These are phyloP conservation scores for Mus caroli DNA, from an alignment of 2,797 vertebrate species.

Conservation along the genomic window DNA sequence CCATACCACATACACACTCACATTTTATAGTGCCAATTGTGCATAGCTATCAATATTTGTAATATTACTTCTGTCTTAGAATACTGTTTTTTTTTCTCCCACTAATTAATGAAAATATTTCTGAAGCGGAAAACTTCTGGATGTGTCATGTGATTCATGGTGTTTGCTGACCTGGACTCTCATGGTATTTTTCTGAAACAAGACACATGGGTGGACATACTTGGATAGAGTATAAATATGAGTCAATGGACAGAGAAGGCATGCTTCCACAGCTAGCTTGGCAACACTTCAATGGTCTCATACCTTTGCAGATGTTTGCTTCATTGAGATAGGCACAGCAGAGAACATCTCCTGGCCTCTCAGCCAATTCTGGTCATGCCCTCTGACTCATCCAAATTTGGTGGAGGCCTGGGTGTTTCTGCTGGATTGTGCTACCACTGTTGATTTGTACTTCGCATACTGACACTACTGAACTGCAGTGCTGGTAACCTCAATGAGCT, in stretches of 20 bases:
- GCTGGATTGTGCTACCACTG: neutral
- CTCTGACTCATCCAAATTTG: neutral
- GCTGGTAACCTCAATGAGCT: neutral
- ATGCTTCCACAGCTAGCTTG: neutral
- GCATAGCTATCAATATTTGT: neutral
- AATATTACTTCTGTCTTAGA: neutral
- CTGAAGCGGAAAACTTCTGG: neutral
- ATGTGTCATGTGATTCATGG: neutral
- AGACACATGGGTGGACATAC: neutral
- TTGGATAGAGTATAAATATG: neutral
- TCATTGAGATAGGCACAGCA: too few relatives aligned
- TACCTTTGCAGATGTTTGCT: too few relatives aligned
- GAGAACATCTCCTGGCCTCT: neutral
- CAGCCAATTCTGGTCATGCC: neutral
- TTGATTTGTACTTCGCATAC: neutral
- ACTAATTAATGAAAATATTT: neutral
- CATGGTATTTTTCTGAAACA: neutral
- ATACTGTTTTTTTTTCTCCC: too few relatives aligned
- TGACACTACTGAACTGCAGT: neutral
- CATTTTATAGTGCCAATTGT: too few relatives aligned
- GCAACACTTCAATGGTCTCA: neutral
- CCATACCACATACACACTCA: neutral
- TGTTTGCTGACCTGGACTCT: neutral
- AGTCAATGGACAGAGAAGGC: neutral
- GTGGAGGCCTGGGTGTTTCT: neutral